phyloP scores from a whole-genome alignment of 2,797 vertebrate genomes.

The Enoplosus armatus region DNA sequence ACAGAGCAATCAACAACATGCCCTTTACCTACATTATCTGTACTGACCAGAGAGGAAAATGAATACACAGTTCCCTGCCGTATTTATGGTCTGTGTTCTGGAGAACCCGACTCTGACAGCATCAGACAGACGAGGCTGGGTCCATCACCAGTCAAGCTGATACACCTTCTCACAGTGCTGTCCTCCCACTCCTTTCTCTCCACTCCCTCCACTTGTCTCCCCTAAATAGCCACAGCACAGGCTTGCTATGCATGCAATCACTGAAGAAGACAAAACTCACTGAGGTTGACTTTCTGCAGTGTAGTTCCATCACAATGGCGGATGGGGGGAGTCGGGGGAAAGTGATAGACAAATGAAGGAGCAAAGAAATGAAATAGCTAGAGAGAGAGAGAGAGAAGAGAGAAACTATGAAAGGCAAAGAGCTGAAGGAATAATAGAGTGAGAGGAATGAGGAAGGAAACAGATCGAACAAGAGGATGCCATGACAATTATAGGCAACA shows the following conservation, averaged over 20 bases:
- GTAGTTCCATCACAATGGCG: constrained; percentile 28
- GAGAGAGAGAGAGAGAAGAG: constrained; percentile 24
- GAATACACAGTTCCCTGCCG: constrained; percentile 27
- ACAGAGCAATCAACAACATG: constrained; percentile 52
- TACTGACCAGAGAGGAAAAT: constrained; percentile 37
- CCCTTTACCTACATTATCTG: constrained; percentile 60
- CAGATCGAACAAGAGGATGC: constrained; percentile 73
- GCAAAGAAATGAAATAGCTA: constrained; percentile 43
- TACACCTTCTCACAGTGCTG: constrained; percentile 68
- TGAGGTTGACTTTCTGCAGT: constrained; percentile 30
- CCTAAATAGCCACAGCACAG: constrained; percentile 54
- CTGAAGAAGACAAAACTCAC: constrained; percentile 47
- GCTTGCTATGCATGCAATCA: constrained; percentile 47
- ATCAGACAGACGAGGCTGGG: constrained; percentile 50
- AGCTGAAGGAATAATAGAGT: constrained; percentile 57
- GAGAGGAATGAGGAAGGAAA: constrained; percentile 61
- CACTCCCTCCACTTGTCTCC: constrained; percentile 53
- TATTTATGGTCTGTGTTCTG: constrained; percentile 41
- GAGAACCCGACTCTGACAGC: constrained; percentile 44
- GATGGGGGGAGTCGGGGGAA: constrained; percentile 25
- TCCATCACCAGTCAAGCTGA: constrained; percentile 62
- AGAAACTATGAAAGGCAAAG: constrained; percentile 29
- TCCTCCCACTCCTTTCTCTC: constrained; percentile 64
- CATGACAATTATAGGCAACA: constrained; percentile 76
- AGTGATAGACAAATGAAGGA: constrained; percentile 55